Evolutionary conservation across 2,797 vertebrate genomes (phyloP).

Genomic region (Artibeus lituratus): DNA sequence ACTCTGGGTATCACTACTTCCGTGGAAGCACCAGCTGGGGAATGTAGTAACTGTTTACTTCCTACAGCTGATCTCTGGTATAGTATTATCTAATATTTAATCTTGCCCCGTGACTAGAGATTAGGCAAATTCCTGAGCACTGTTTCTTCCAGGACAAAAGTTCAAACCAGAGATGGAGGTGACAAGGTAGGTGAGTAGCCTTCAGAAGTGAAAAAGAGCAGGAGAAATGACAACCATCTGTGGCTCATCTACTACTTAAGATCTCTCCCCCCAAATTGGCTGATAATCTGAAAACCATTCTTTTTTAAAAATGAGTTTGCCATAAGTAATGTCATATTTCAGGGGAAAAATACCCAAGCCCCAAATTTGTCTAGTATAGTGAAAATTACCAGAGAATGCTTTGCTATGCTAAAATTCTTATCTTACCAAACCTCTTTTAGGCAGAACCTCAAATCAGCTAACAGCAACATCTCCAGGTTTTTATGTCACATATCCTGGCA

Average conservation of each 20-base stretch:
- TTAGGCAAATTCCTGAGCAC: background rate
- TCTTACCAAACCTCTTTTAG: background rate
- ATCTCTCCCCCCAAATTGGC: background rate
- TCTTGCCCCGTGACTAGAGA: background rate
- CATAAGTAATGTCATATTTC: background rate
- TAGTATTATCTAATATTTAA: slow-evolving; percentile 13
- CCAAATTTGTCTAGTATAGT: background rate
- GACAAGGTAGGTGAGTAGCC: background rate
- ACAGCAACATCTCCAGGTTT: background rate
- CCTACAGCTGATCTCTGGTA: background rate
- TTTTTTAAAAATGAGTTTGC: background rate
- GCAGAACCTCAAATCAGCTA: background rate
- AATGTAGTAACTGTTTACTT: background rate
- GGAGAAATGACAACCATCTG: background rate
- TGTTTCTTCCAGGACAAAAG: slow-evolving; percentile 18
- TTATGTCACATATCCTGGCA: background rate
- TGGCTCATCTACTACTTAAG: background rate
- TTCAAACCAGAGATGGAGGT: slow-evolving; percentile 21
- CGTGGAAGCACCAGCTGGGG: background rate
- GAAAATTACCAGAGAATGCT: slow-evolving; percentile 29
- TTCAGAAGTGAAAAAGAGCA: slow-evolving; percentile 26
- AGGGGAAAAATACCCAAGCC: background rate
- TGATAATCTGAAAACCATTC: background rate
- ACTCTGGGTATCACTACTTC: background rate
- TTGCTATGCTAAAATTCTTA: background rate